Conservation (phyloP, 2,888 invertebrate genomes). For the Cosmia trapezina region DNA sequence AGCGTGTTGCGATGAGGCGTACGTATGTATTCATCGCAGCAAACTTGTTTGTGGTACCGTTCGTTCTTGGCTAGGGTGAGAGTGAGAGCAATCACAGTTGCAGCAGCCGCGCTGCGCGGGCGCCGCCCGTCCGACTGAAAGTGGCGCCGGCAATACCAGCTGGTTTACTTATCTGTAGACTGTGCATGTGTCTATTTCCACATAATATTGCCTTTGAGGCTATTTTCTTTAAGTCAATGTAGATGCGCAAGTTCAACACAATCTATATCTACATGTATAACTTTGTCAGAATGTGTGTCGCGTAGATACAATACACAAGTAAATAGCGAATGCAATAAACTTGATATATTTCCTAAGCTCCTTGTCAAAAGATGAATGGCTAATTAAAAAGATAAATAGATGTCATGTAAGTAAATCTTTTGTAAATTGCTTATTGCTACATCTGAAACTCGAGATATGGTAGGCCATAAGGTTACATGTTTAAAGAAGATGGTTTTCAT, state of each 20-base stretch:
- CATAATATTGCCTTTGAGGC: constrained; percentile 29
- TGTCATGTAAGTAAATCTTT: constrained; percentile 30
- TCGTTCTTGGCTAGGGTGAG: constrained; percentile 69
- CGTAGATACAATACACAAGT: constrained; percentile 9
- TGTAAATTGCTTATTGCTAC: constrained; percentile 37
- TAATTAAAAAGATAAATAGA: constrained; percentile 53
- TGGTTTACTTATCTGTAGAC: constrained; percentile 57
- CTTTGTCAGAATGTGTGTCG: constrained; percentile 4
- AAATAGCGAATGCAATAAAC: constrained; percentile 29
- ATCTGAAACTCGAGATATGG: constrained; percentile 36
- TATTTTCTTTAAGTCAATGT: constrained; percentile 32
- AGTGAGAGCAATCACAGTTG: constrained; percentile 64
- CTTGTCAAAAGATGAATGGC: constrained; percentile 41
- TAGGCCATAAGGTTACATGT: constrained; percentile 18
- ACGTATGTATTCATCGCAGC: constrained; percentile 60
- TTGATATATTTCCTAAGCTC: constrained; percentile 51
- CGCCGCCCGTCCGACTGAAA: constrained; percentile 57
- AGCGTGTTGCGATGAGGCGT: constrained; percentile 40
- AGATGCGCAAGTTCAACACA: constrained; percentile 12
- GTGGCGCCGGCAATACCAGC: constrained; percentile 55
- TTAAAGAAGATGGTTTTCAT: constrained; percentile 41
- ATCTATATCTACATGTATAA: not conserved
- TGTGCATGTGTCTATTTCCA: constrained; percentile 53
- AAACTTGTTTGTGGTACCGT: constrained; percentile 78
- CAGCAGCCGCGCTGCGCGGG: constrained; percentile 36